Evolutionary conservation across 2,113 vertebrate genomes (phyloP), one percentile per base, ranked within the genome.

Genomic region (Sigmodon hispidus): DNA sequence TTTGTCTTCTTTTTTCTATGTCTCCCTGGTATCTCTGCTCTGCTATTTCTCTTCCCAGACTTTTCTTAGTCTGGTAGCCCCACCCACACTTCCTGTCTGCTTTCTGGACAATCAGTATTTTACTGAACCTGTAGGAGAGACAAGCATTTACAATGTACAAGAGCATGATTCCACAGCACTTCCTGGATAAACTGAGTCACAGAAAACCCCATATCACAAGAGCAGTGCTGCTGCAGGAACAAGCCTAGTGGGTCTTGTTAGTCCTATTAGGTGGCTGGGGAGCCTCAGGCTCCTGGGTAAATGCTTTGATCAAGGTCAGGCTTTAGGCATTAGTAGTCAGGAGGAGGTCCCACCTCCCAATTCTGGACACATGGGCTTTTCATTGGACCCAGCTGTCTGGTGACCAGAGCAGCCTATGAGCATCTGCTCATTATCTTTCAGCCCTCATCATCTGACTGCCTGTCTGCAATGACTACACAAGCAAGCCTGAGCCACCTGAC

Each of bases 371-470:
- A 1, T 76, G 65, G 45, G 9, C 43, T 91, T 96, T 94, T 57
- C 89, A 93, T 59, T 88, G 87, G 89, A 34, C 75, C 63, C 95
- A 93, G 96, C 95, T 95, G 76, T 81, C 88, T 73, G 89, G 76
- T 57, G 88, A 61, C 45, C 8, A 65, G 93, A 92, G 81, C 50
- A 84, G 43, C 72, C 85, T 1, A 0, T 48, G 75, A 90, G 92
- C 91, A 92, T 96, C 95, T 94, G 91, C 79, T 91, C 11, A 2
- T 89, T 95, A 73, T 55, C 76, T 80, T 52, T 83, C 67, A 24
- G 81, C n/a, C 17, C 90, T 89, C 12, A 0, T 75, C 84, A n/a
- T 92, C 84, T 7, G 91, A 85, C 75, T 89, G 90, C 92, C 93
- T 88, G 80, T 90, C 84, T 81, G 83, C 45, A 95, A 75, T 59